A percentile compares a stretch with the other conserved stretches of the same genome.
Evolutionary conservation across 2,797 vertebrate genomes (phyloP).

Genomic region (Anisognathus igniventris): DNA sequence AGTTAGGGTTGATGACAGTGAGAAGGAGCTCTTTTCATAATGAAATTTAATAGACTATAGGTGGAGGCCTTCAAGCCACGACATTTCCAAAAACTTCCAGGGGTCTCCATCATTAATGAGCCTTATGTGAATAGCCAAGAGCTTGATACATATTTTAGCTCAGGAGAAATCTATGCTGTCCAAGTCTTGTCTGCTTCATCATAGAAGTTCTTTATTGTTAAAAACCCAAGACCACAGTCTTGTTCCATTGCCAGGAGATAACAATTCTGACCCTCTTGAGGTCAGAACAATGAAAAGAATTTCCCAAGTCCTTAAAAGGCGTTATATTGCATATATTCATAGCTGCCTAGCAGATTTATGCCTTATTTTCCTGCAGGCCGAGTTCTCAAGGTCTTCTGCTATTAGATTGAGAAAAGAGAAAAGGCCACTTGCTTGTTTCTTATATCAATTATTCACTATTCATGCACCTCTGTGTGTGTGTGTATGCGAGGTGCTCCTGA

Average conservation of each 20-base stretch:
- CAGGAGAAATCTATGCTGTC: not conserved
- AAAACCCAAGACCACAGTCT: slow-evolving; percentile 17
- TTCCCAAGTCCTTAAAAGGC: slow-evolving; percentile 58
- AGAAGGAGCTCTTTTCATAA: not conserved
- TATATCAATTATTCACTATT: not conserved
- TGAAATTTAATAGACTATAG: not conserved
- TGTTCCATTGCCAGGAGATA: slow-evolving; percentile 36
- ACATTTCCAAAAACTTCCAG: not conserved
- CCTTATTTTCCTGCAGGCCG: slow-evolving; percentile 25
- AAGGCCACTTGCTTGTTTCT: not conserved
- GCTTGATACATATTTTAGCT: not conserved
- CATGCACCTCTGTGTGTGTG: not conserved
- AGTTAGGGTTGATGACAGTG: not conserved
- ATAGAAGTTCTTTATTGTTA: not conserved
- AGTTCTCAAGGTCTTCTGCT: slow-evolving; percentile 45
- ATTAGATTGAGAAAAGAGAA: not conserved
- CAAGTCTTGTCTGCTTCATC: not conserved
- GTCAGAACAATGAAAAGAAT: slow-evolving; percentile 67
- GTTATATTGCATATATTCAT: slow-evolving; percentile 48
- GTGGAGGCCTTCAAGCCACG: not conserved
- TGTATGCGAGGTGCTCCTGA: not conserved
- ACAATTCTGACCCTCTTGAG: slow-evolving; percentile 57
- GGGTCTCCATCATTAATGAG: not conserved
- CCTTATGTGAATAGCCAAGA: not conserved
- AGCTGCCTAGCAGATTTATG: slow-evolving; percentile 55